These are phyloP conservation scores for Cervus canadensis DNA, from an alignment of 2,113 vertebrate species.

Conservation along the genomic window DNA sequence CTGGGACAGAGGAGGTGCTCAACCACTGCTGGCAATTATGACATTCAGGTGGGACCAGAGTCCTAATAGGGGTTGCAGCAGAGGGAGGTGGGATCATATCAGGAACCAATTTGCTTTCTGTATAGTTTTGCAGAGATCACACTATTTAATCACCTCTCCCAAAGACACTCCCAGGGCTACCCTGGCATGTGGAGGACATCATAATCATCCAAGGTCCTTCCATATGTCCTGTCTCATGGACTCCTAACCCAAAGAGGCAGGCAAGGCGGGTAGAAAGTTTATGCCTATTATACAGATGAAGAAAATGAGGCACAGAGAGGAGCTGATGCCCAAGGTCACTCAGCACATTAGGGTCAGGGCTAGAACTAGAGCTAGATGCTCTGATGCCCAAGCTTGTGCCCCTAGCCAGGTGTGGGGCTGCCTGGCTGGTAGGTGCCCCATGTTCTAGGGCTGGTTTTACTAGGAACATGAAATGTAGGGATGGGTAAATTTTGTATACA, in stretches of 20 bases:
- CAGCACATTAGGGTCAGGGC: not conserved
- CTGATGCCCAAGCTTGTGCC: not conserved
- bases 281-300: not conserved
- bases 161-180: not conserved
- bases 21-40: not conserved
- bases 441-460: not conserved
- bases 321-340: not conserved
- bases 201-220: not conserved
- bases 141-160: not conserved
- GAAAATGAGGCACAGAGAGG: not conserved
- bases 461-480: not conserved
- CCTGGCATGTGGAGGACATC: too few relatives aligned
- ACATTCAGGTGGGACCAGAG: not conserved
- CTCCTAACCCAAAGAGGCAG: not conserved
- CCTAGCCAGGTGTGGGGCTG: not conserved
- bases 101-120: not conserved
- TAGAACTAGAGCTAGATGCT: not conserved
- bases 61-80: not conserved
- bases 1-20: not conserved
- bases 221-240: not conserved
- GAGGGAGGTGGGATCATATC: not conserved
- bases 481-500: not conserved
- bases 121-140: not conserved
- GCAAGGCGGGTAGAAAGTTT: not conserved
- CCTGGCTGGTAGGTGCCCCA: not conserved